Conservation (phyloP, 2,888 invertebrate genomes). For the Alentia gelatinosa region DNA sequence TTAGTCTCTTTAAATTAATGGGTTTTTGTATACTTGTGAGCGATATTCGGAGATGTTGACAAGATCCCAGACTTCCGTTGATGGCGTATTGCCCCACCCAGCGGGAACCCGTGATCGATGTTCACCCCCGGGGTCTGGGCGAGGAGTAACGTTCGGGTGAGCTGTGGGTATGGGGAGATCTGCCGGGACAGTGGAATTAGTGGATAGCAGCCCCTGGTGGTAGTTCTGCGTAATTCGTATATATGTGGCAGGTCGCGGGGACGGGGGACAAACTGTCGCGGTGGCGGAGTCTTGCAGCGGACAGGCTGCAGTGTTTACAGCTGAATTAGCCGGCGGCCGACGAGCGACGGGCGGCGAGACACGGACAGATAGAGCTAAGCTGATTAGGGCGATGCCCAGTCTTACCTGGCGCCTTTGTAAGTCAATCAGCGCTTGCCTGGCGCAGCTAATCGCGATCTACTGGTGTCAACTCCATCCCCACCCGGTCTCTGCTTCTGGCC, state of each 20-base stretch:
- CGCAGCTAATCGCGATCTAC: background rate
- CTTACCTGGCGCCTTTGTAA: conserved; percentile 15
- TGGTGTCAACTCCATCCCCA: background rate
- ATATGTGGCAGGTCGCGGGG: background rate
- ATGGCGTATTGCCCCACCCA: too few species aligned
- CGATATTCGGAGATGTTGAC: background rate
- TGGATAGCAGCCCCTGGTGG: background rate
- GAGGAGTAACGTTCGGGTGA: background rate
- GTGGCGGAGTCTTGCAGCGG: background rate
- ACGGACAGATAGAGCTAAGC: background rate
- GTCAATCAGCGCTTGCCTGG: conserved; percentile 10
- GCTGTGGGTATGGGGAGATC: background rate
- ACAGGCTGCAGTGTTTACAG: background rate
- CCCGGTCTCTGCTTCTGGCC: too few species aligned
- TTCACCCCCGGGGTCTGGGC: background rate
- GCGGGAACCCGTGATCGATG: too few species aligned
- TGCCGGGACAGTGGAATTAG: background rate
- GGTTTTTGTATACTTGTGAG: background rate
- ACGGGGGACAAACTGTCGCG: background rate
- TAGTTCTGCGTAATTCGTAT: background rate
- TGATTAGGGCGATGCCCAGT: background rate
- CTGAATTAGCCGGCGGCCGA: background rate
- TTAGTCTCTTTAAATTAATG: too few species aligned
- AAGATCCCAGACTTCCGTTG: too few species aligned
- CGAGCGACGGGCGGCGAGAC: background rate